Conservation (phyloP, 2,113 vertebrate species). For the Xiphophorus hellerii region DNA sequence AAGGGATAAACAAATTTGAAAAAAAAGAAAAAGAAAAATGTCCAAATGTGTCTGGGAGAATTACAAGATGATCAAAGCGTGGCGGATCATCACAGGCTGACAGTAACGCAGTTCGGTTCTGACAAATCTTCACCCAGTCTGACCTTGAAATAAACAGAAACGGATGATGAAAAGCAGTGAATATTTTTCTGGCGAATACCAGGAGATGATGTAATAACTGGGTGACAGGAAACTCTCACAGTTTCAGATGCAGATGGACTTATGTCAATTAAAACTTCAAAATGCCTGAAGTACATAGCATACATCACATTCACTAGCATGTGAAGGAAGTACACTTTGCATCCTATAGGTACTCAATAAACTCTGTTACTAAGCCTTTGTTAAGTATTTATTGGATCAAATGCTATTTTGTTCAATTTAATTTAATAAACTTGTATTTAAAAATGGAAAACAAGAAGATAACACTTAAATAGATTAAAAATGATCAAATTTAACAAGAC, state of each 20-base stretch:
- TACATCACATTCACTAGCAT: neutral
- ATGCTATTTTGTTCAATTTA: neutral
- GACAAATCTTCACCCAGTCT: slow-evolving; percentile 15
- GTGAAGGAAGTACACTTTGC: neutral
- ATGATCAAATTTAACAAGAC: neutral
- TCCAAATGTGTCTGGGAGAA: slow-evolving; percentile 17
- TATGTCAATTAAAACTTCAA: slow-evolving; percentile 5
- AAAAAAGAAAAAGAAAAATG: neutral
- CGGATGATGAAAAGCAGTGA: slow-evolving; percentile 32
- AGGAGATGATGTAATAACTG: slow-evolving; percentile 16
- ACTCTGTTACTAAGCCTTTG: neutral
- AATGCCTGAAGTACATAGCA: neutral
- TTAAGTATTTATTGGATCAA: neutral
- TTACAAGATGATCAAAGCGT: slow-evolving; percentile 36
- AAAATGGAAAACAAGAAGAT: no score
- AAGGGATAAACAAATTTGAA: slow-evolving; percentile 15
- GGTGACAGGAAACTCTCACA: slow-evolving; percentile 4
- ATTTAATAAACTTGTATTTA: no score
- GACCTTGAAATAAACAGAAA: slow-evolving; percentile 20
- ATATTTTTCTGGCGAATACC: slow-evolving; percentile 7
- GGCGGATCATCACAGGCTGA: slow-evolving; percentile 21
- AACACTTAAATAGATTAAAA: no score
- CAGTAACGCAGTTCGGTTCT: slow-evolving; percentile 6
- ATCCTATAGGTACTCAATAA: neutral
- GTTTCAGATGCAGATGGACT: neutral